These are phyloP conservation scores for Cromileptes altivelis DNA, from an alignment of 2,113 vertebrate genomes.

Conservation along the genomic window DNA sequence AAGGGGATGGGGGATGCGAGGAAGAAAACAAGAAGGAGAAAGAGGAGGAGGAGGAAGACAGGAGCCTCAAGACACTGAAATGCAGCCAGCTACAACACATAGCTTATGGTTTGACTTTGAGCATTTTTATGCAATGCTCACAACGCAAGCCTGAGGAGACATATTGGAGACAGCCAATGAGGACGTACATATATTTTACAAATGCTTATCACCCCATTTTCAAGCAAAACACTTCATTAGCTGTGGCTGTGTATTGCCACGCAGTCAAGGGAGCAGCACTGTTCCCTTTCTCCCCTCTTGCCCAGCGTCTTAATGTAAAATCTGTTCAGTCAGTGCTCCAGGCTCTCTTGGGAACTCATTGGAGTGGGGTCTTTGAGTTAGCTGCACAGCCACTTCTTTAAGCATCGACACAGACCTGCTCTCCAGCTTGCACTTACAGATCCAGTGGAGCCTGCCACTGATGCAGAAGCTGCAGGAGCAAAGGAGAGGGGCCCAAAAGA, in stretches of 20 bases:
- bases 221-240: conserved; percentile 61
- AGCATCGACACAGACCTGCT: conserved; percentile 10
- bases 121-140: conserved; percentile 57
- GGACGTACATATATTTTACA: conserved; percentile 47
- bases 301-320: conserved; percentile 48
- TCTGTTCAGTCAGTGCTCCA: conserved; percentile 42
- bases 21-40: conserved; percentile 35
- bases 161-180: conserved; percentile 31
- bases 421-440: background rate
- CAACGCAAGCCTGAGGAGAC: conserved; percentile 6
- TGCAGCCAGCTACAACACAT: conserved; percentile 46
- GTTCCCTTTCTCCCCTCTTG: conserved; percentile 11
- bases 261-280: conserved; percentile 22
- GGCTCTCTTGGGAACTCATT: conserved; percentile 46
- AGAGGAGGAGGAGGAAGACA: conserved; percentile 39
- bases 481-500: background rate
- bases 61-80: conserved; percentile 59
- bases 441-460: conserved; percentile 11
- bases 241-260: conserved; percentile 36
- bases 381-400: conserved; percentile 29
- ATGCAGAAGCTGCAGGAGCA: conserved; percentile 8
- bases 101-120: conserved; percentile 61
- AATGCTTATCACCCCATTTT: conserved; percentile 63
- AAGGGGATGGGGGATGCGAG: conserved; percentile 39
- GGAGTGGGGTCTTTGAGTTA: conserved; percentile 30